These are phyloP conservation scores for Chrysolina oricalcia DNA, from an alignment of 2,888 invertebrate species.

Conservation along the genomic window DNA sequence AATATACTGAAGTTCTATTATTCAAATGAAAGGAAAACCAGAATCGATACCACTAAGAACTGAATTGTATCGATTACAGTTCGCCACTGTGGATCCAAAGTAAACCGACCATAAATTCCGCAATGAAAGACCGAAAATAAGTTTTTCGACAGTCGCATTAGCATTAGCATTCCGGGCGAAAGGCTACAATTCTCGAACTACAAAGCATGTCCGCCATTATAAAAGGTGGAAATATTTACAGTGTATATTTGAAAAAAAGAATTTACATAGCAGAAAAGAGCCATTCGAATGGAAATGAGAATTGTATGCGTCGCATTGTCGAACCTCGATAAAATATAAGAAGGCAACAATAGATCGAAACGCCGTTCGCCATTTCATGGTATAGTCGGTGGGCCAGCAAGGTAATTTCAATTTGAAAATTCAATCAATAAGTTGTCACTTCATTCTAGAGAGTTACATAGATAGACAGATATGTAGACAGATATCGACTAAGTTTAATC, in stretches of 20 bases:
- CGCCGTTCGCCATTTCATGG: constrained; percentile 52
- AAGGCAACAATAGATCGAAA: constrained; percentile 64
- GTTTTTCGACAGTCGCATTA: constrained; percentile 42
- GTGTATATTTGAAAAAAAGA: constrained; percentile 69
- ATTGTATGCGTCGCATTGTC: constrained; percentile 68
- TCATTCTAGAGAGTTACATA: too few species aligned
- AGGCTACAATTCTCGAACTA: constrained; percentile 62
- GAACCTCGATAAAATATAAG: constrained; percentile 72
- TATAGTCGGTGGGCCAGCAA: background rate
- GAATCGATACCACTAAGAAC: too few species aligned
- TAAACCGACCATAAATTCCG: constrained; percentile 15
- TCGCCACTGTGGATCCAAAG: background rate
- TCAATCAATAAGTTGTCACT: too few species aligned
- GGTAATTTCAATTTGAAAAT: background rate
- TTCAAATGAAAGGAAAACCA: too few species aligned
- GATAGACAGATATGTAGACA: too few species aligned
- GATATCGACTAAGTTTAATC: too few species aligned
- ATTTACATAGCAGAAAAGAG: constrained; percentile 71
- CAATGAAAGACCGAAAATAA: constrained; percentile 28
- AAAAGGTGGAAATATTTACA: constrained; percentile 70
- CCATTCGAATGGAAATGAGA: constrained; percentile 72
- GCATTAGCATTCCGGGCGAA: constrained; percentile 59
- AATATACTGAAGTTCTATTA: too few species aligned
- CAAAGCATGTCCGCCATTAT: constrained; percentile 67
- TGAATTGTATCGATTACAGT: constrained; percentile 8